Percentiles rank a stretch among this genome's conserved stretches.
Evolutionary conservation across 2,797 vertebrate genomes (phyloP).

Genomic region (Myotis pilosus): DNA sequence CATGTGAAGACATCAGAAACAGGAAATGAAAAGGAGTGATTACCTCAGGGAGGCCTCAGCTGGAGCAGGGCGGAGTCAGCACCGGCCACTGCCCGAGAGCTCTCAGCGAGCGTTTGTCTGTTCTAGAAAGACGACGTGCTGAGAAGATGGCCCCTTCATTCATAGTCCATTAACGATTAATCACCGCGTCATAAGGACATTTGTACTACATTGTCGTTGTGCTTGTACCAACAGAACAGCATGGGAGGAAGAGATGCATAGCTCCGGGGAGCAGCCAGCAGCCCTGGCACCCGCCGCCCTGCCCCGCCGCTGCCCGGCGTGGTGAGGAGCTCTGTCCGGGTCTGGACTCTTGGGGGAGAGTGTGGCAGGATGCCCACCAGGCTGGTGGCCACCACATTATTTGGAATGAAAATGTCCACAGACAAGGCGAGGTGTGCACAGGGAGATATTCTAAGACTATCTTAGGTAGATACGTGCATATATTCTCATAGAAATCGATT

Average conservation of each 20-base stretch:
- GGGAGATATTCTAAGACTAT: neutral
- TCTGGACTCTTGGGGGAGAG: too few relatives aligned
- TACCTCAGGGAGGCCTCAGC: neutral
- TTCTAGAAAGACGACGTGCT: neutral
- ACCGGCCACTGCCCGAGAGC: neutral
- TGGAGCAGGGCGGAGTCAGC: neutral
- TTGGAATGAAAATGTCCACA: neutral
- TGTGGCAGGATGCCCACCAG: neutral
- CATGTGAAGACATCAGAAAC: neutral
- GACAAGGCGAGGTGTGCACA: too few relatives aligned
- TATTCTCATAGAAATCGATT: neutral
- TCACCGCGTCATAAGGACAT: neutral
- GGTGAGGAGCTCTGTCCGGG: neutral
- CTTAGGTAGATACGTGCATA: neutral
- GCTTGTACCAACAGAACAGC: neutral
- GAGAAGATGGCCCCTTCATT: neutral
- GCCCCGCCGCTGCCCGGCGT: neutral
- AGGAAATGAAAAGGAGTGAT: neutral
- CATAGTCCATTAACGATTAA: neutral
- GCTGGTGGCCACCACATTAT: neutral
- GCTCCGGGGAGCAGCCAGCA: neutral
- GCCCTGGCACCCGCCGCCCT: neutral
- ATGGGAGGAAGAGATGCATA: neutral
- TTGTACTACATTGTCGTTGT: neutral
- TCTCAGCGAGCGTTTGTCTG: fast-evolving